Evolutionary conservation across 2,113 vertebrate genomes (phyloP).

Genomic region (Psittacus erithacus): DNA sequence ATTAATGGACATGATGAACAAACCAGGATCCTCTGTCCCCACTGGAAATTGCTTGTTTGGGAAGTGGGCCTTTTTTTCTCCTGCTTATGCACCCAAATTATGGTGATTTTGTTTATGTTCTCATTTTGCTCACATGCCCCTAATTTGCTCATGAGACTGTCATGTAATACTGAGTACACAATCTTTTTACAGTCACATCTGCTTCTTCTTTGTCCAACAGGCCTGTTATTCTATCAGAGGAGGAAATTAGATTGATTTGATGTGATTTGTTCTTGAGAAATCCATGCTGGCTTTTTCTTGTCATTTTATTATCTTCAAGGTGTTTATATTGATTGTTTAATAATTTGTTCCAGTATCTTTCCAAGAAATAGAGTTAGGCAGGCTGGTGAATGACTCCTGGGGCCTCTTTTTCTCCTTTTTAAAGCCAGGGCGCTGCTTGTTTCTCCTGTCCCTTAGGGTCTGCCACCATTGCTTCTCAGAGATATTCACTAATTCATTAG

Average conservation of each 20-base stretch:
- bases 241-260: conserved; percentile 26
- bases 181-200: not conserved
- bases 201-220: not conserved
- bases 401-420: not conserved
- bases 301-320: conserved; percentile 29
- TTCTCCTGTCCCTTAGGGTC: not conserved
- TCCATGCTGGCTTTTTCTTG: not conserved
- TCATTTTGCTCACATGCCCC: not conserved
- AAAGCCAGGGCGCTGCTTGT: not conserved
- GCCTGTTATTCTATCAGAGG: not conserved
- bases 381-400: not conserved
- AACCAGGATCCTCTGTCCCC: not conserved
- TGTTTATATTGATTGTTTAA: conserved; percentile 41
- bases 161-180: not conserved
- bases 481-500: not conserved
- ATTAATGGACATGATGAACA: not conserved
- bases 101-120: not conserved
- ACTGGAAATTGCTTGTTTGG: not conserved
- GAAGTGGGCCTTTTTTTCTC: not conserved
- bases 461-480: not conserved
- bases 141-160: not conserved
- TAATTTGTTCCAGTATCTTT: conserved; percentile 8
- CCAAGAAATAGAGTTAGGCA: conserved; percentile 6
- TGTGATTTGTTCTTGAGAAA: conserved; percentile 38
- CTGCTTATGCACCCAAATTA: not conserved